Conservation (phyloP, 1,140 invertebrate genomes). For the Penaeus japonicus region DNA sequence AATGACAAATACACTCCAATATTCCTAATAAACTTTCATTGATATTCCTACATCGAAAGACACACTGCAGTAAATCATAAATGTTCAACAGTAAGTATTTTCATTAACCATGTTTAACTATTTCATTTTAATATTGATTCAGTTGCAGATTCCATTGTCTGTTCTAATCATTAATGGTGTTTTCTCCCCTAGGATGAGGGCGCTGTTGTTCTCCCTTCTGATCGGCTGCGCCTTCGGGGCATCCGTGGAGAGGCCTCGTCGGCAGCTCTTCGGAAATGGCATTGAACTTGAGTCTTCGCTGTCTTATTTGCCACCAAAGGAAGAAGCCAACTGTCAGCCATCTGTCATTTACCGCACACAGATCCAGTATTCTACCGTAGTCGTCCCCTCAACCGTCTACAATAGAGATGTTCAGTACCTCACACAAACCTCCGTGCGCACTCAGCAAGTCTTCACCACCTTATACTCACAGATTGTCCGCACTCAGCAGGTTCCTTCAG, state of each 20-base stretch:
- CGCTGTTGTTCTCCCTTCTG: not conserved
- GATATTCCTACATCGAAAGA: no score
- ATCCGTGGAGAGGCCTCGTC: not conserved
- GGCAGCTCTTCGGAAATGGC: not conserved
- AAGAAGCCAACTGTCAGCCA: not conserved
- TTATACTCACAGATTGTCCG: not conserved
- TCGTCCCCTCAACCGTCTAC: not conserved
- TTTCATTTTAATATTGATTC: no score
- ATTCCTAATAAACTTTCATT: no score
- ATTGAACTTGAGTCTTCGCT: not conserved
- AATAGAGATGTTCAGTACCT: not conserved
- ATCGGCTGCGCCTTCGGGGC: not conserved
- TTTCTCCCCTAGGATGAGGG: not conserved
- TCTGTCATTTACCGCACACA: not conserved
- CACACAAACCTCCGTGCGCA: not conserved
- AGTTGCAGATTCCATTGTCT: no score
- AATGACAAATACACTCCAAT: no score
- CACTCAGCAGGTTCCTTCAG: not conserved
- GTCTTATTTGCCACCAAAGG: not conserved
- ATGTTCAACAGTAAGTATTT: no score
- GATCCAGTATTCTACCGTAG: not conserved
- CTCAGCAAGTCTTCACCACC: not conserved
- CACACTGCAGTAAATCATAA: no score
- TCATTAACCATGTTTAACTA: no score
- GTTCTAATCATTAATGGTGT: not conserved